A percentile compares a stretch with the other conserved stretches of the same genome.
phyloP scores from a whole-genome alignment of 1,140 invertebrate genomes.

The Apis florea region DNA sequence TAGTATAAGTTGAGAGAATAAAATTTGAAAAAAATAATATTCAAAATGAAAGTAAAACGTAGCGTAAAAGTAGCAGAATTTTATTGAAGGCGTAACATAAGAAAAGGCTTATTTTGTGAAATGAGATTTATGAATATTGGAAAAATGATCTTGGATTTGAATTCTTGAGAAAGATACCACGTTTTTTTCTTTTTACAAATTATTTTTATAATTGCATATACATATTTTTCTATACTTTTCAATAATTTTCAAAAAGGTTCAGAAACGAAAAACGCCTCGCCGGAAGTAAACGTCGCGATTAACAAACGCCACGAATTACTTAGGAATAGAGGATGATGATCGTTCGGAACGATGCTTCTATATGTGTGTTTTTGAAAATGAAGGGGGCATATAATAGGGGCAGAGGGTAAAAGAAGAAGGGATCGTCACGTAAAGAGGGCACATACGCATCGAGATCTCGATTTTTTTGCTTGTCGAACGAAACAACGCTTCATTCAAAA shows the following conservation, averaged over 20 bases:
- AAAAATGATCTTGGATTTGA: too few species aligned
- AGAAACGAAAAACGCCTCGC: constrained; percentile 60
- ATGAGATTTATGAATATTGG: too few species aligned
- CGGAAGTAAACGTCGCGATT: constrained; percentile 58
- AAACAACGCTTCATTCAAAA: neutral
- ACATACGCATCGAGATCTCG: constrained; percentile 69
- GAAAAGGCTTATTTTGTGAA: too few species aligned
- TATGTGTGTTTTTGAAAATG: constrained; percentile 74
- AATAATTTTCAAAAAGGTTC: neutral
- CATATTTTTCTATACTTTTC: neutral
- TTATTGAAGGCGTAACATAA: too few species aligned
- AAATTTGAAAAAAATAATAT: too few species aligned
- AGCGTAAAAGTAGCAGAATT: too few species aligned
- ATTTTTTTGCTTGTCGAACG: constrained; percentile 37
- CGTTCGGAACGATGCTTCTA: constrained; percentile 71
- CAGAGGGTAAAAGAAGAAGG: constrained; percentile 49
- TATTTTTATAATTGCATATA: too few species aligned
- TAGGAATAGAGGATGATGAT: constrained; percentile 64
- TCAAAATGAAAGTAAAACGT: too few species aligned
- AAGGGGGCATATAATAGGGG: constrained; percentile 55
- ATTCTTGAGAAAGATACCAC: too few species aligned
- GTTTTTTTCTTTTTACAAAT: too few species aligned
- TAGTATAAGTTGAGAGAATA: too few species aligned
- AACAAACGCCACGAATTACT: constrained; percentile 73
- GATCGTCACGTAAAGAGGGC: constrained; percentile 56